These are phyloP conservation scores for Drosophila limbata DNA, from an alignment of 2,888 invertebrate species.

Conservation along the genomic window DNA sequence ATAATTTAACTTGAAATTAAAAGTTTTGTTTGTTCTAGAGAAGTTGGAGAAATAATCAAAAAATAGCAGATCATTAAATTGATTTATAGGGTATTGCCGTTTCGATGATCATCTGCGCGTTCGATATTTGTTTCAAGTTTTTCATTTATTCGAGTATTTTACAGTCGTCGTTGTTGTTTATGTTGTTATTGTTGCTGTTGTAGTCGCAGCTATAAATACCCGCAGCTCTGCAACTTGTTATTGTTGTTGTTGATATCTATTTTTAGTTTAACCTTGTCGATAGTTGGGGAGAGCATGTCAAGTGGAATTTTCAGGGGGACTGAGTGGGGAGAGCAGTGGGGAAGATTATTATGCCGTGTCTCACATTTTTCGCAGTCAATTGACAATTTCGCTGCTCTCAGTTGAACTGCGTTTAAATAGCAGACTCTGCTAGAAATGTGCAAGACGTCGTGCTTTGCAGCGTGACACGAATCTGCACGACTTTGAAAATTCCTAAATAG, in stretches of 20 bases:
- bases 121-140: slow-evolving; percentile 48
- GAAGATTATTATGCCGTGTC: slow-evolving; percentile 51
- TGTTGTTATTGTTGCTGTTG: slow-evolving; percentile 29
- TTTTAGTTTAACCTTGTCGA: slow-evolving; percentile 71
- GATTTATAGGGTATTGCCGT: slow-evolving; percentile 26
- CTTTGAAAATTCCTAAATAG: not conserved
- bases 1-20: too few relatives aligned
- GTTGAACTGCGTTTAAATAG: slow-evolving; percentile 47
- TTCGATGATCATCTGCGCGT: slow-evolving; percentile 10
- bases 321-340: not conserved
- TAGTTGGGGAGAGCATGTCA: slow-evolving; percentile 50
- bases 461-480: slow-evolving; percentile 12
- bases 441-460: not conserved
- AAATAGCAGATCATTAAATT: not conserved
- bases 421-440: slow-evolving; percentile 9
- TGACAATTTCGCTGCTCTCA: slow-evolving; percentile 28
- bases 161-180: slow-evolving; percentile 34
- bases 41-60: not conserved
- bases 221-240: slow-evolving; percentile 63
- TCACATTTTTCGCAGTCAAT: slow-evolving; percentile 48
- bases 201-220: slow-evolving; percentile 62
- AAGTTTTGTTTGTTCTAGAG: not conserved
- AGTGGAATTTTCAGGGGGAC: slow-evolving; percentile 8
- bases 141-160: slow-evolving; percentile 49
- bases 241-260: slow-evolving; percentile 65